phyloP scores from a whole-genome alignment of 2,113 vertebrate genomes.

The Sminthopsis crassicaudata region DNA sequence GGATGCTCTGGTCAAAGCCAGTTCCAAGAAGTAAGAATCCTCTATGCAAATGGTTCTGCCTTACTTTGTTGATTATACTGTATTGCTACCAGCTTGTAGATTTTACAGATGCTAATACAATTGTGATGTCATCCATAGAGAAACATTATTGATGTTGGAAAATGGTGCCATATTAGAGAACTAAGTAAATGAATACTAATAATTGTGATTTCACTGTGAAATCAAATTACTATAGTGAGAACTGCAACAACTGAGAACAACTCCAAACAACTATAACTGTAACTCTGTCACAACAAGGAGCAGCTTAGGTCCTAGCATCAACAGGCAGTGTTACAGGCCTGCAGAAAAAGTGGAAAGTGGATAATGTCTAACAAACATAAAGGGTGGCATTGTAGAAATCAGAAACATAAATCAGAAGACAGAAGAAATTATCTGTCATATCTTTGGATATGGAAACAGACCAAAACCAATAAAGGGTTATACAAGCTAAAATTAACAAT shows the following conservation, averaged over 20 bases:
- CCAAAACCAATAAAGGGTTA: not conserved
- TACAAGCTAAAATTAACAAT: not conserved
- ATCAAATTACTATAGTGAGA: not conserved
- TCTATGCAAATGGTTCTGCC: not conserved
- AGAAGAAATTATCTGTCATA: not conserved
- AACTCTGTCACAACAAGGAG: not conserved
- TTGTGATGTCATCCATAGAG: not conserved
- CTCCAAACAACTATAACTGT: not conserved
- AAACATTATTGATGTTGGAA: not conserved
- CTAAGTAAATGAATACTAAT: not conserved
- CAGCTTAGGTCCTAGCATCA: not conserved
- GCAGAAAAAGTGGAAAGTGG: not conserved
- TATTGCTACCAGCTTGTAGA: not conserved
- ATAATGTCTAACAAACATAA: not conserved
- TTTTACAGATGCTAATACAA: not conserved
- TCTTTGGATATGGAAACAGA: not conserved
- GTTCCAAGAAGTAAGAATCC: not conserved
- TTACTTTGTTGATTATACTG: not conserved
- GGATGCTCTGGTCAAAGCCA: not conserved
- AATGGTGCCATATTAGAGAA: not conserved
- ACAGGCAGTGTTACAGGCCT: not conserved
- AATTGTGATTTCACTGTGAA: not conserved
- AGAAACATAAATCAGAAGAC: not conserved
- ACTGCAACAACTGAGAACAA: not conserved
- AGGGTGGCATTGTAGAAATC: not conserved